Evolutionary conservation across 53 echinoderm and acorn worm genomes (phyloP).

Genomic region (Echinarachnius parma): DNA sequence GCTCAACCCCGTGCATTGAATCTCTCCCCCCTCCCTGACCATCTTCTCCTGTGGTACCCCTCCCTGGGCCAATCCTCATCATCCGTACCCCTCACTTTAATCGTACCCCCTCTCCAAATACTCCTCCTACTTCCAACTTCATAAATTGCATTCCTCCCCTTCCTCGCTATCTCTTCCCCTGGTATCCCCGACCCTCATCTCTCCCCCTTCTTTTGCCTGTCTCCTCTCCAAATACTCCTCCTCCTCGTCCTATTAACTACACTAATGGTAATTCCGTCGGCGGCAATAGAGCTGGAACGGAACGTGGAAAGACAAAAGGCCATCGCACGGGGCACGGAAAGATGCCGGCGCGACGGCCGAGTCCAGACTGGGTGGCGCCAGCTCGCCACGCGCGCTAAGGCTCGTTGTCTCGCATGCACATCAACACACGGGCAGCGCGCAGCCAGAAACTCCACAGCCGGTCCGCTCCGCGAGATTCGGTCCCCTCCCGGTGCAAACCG

Average conservation of each 20-base stretch:
- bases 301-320: conserved; percentile 52
- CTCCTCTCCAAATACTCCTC: not conserved
- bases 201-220: not conserved
- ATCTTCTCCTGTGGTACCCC: too few species aligned
- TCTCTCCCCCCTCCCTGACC: too few species aligned
- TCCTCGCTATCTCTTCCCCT: not conserved
- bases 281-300: conserved; percentile 34
- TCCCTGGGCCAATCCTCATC: too few species aligned
- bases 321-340: conserved; percentile 45
- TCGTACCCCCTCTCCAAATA: too few species aligned
- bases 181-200: conserved; percentile 2
- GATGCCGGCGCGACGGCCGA: conserved; percentile 32
- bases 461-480: conserved; percentile 4
- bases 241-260: not conserved
- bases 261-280: conserved; percentile 41
- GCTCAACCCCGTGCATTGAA: too few species aligned
- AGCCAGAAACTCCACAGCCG: conserved; percentile 19
- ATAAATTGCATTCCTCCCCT: conserved; percentile 11
- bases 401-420: conserved; percentile 34
- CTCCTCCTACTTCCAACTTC: conserved; percentile 19
- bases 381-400: conserved; percentile 46
- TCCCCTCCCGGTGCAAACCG: conserved; percentile 23
- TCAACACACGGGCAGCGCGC: conserved; percentile 45
- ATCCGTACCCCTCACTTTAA: too few species aligned
- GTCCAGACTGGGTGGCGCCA: conserved; percentile 34